Evolutionary conservation across 1,140 invertebrate species (phyloP).

Genomic region (Charaxes varanes): DNA sequence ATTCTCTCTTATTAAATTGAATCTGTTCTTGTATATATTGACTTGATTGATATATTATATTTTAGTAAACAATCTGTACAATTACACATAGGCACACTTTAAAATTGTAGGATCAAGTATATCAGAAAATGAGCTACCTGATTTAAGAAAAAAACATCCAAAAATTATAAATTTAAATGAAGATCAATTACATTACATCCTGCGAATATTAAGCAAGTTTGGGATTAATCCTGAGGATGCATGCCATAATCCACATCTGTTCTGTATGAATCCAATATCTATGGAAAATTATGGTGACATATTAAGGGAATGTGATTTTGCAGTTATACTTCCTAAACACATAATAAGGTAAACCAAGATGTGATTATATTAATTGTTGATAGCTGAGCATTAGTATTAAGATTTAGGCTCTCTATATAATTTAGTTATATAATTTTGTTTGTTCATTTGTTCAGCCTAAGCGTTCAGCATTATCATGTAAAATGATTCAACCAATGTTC

Average conservation of each 20-base stretch:
- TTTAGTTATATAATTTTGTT: too few species aligned
- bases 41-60: too few species aligned
- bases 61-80: too few species aligned
- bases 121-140: slow-evolving; percentile 12
- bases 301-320: slow-evolving; percentile 72
- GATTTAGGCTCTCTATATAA: too few species aligned
- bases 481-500: too few species aligned
- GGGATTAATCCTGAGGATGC: slow-evolving; percentile 59
- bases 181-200: slow-evolving; percentile 37
- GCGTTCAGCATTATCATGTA: too few species aligned
- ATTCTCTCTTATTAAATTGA: too few species aligned
- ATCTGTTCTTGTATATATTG: too few species aligned
- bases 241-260: slow-evolving; percentile 68
- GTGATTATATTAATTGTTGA: background rate
- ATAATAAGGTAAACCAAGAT: slow-evolving; percentile 57
- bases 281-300: slow-evolving; percentile 74
- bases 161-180: slow-evolving; percentile 32
- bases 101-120: too few species aligned
- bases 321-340: slow-evolving; percentile 57
- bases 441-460: too few species aligned
- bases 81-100: too few species aligned
- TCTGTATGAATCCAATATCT: slow-evolving; percentile 71
- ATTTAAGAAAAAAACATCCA: slow-evolving; percentile 43
- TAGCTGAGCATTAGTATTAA: background rate
- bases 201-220: slow-evolving; percentile 50